A percentile compares a stretch with the other conserved stretches of the same genome.
Evolutionary conservation across 2,113 vertebrate species (phyloP).

Genomic region (Poecile atricapillus): DNA sequence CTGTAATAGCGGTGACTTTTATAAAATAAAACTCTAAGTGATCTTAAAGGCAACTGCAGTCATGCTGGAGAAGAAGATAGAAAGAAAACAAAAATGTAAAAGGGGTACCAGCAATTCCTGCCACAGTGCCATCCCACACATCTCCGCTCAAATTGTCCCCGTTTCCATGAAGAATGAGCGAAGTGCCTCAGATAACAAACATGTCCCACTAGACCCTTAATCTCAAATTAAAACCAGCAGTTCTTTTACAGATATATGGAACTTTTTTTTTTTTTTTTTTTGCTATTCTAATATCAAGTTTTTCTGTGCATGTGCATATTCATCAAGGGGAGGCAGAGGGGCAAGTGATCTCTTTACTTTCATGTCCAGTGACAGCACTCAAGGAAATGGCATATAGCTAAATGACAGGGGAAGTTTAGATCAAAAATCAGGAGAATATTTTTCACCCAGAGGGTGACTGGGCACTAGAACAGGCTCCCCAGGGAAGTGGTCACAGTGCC

Average conservation of each 20-base stretch:
- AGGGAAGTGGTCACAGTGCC: background rate
- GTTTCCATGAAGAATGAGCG: background rate
- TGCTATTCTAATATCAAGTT: background rate
- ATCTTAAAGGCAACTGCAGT: background rate
- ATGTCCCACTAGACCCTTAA: background rate
- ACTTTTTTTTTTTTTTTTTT: background rate
- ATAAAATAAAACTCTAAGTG: background rate
- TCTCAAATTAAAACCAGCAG: background rate
- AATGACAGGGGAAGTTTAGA: background rate
- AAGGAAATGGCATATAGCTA: background rate
- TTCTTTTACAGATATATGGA: background rate
- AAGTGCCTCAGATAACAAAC: background rate
- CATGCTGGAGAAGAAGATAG: background rate
- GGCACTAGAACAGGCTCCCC: background rate
- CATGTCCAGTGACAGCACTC: background rate
- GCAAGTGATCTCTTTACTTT: background rate
- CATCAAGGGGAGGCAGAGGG: rapidly evolving
- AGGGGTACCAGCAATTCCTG: background rate
- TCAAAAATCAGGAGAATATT: background rate
- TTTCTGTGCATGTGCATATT: background rate
- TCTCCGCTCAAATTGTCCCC: background rate
- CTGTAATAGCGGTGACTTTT: background rate
- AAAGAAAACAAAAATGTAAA: background rate
- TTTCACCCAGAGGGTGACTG: background rate
- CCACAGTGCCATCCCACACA: too few relatives aligned